Evolutionary conservation across 2,888 invertebrate species (phyloP).

Genomic region (Acrobasis suavella): DNA sequence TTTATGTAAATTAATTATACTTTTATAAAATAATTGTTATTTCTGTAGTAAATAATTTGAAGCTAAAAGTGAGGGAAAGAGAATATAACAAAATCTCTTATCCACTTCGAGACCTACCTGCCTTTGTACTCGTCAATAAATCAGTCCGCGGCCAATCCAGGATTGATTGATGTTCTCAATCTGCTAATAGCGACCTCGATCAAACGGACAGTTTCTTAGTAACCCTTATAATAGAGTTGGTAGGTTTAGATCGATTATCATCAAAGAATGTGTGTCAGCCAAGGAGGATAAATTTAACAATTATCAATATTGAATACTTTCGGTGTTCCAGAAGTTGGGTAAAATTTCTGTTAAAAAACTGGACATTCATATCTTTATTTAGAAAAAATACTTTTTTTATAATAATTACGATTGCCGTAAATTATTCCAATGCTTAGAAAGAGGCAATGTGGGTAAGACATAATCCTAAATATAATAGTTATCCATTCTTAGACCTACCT

Average conservation of each 20-base stretch:
- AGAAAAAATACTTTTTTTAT: no score
- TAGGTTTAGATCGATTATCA: conserved; percentile 42
- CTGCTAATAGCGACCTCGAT: conserved; percentile 33
- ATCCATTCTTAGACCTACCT: background rate
- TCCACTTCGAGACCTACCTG: conserved; percentile 1
- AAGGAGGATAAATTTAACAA: background rate
- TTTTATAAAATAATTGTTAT: no score
- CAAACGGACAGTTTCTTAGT: conserved; percentile 29
- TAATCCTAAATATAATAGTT: background rate
- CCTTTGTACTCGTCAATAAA: conserved; percentile 29
- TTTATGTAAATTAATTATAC: no score
- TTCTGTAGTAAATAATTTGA: no score
- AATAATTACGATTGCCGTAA: no score
- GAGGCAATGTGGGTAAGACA: no score
- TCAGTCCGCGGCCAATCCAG: conserved; percentile 28
- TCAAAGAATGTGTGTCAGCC: conserved; percentile 19
- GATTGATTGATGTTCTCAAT: conserved; percentile 33
- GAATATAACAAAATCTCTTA: background rate
- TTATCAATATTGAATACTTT: no score
- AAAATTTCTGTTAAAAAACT: no score
- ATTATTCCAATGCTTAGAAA: no score
- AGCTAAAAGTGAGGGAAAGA: no score
- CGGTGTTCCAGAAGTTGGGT: no score
- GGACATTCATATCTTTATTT: no score
- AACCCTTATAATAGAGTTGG: conserved; percentile 42